These are phyloP conservation scores for Periophthalmus magnuspinnatus DNA, from an alignment of 2,797 vertebrate species.

Conservation along the genomic window DNA sequence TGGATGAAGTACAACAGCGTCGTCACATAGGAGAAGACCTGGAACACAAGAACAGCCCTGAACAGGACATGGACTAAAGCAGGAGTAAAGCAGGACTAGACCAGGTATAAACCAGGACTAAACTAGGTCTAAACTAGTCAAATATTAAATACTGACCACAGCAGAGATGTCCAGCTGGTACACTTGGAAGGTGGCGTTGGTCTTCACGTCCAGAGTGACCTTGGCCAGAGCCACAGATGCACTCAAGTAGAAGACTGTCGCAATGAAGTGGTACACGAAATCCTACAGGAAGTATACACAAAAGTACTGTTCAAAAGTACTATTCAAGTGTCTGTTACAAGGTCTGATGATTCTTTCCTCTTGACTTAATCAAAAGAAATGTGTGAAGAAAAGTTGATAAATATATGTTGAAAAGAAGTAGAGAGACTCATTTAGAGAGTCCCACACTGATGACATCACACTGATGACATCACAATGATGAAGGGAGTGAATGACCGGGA, in stretches of 20 bases:
- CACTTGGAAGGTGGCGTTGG: accelerated
- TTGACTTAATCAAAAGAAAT: too few relatives aligned
- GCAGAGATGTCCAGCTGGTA: conserved; percentile 74
- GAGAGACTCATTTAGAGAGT: too few relatives aligned
- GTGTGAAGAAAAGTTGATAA: too few relatives aligned
- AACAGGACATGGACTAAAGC: too few relatives aligned
- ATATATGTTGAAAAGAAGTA: too few relatives aligned
- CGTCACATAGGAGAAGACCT: conserved; percentile 74
- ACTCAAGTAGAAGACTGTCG: conserved; percentile 78
- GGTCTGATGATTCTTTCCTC: too few relatives aligned
- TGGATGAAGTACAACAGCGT: conserved; percentile 75
- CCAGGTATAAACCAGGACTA: background rate
- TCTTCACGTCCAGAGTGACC: conserved; percentile 41
- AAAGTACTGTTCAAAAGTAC: too few relatives aligned
- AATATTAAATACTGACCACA: conserved; percentile 60
- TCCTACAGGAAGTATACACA: conserved; percentile 51
- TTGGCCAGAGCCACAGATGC: conserved; percentile 71
- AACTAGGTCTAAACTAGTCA: too few relatives aligned
- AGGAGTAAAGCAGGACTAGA: background rate
- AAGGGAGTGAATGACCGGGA: too few relatives aligned
- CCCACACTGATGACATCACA: too few relatives aligned
- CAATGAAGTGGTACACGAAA: conserved; percentile 69
- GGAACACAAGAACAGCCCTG: conserved; percentile 4
- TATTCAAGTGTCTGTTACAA: too few relatives aligned
- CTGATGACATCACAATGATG: too few relatives aligned